Evolutionary conservation across 2,888 invertebrate species (phyloP).

Genomic region (Masnerella sp.): DNA sequence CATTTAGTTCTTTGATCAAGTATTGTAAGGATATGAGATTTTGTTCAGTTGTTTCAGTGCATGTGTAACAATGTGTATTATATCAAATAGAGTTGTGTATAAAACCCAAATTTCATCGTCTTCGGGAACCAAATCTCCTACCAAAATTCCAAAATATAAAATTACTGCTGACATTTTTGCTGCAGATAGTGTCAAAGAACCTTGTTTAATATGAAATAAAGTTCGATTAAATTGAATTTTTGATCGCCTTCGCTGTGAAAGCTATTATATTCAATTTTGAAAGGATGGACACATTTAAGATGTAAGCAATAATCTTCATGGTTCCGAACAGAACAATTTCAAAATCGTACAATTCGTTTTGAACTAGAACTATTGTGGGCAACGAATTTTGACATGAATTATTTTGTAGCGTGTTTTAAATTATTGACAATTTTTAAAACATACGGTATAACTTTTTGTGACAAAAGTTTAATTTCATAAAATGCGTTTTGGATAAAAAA

Average conservation of each 20-base stretch:
- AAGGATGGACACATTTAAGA: too few relatives aligned
- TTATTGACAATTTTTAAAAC: constrained; percentile 24
- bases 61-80: constrained; percentile 28
- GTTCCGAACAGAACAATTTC: background rate
- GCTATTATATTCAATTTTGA: too few relatives aligned
- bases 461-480: constrained; percentile 1
- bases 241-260: too few relatives aligned
- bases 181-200: constrained; percentile 27
- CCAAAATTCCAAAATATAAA: constrained; percentile 25
- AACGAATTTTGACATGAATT: too few relatives aligned
- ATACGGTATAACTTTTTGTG: constrained; percentile 20
- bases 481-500: constrained; percentile 18
- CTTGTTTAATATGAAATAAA: constrained; percentile 9
- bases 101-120: constrained; percentile 41
- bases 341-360: background rate
- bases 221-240: background rate
- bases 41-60: constrained; percentile 14
- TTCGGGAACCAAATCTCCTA: constrained; percentile 10
- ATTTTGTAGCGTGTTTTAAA: constrained; percentile 9
- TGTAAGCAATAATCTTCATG: background rate
- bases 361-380: background rate
- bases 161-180: constrained; percentile 38
- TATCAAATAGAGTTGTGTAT: constrained; percentile 31
- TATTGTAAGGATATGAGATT: constrained; percentile 16
- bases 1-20: constrained; percentile 7